These are phyloP conservation scores for Lathronympha strigana DNA, from an alignment of 2,888 invertebrate species.

Conservation along the genomic window DNA sequence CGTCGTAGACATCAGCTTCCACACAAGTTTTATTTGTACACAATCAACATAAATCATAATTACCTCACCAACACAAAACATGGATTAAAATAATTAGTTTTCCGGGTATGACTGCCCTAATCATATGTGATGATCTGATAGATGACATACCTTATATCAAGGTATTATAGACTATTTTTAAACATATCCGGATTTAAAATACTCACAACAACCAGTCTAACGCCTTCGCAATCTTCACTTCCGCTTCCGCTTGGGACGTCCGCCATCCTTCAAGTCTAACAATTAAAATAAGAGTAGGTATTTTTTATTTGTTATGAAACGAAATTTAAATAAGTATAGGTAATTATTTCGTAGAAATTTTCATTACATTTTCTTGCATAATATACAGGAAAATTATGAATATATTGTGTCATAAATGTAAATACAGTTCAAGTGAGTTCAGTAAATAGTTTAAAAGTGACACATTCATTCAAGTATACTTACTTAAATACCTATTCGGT, in stretches of 20 bases:
- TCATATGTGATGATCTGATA: slow-evolving; percentile 5
- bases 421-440: too few relatives aligned
- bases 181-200: slow-evolving; percentile 2
- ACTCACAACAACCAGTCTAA: slow-evolving; percentile 38
- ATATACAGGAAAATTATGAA: too few relatives aligned
- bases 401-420: too few relatives aligned
- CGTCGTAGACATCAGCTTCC: too few relatives aligned
- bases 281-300: background rate
- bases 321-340: too few relatives aligned
- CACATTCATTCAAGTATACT: too few relatives aligned
- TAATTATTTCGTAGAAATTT: too few relatives aligned
- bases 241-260: slow-evolving; percentile 35
- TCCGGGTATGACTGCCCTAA: slow-evolving; percentile 14
- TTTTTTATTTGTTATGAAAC: background rate
- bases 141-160: slow-evolving; percentile 20
- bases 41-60: background rate
- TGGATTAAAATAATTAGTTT: slow-evolving; percentile 4
- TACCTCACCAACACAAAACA: slow-evolving; percentile 5
- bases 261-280: slow-evolving; percentile 13
- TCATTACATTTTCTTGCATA: too few relatives aligned
- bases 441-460: too few relatives aligned
- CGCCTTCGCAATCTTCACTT: slow-evolving; percentile 38
- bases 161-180: slow-evolving; percentile 4
- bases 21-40: too few relatives aligned
- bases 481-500: too few relatives aligned